A percentile compares a stretch with the other conserved stretches of the same genome.
Evolutionary conservation across 2,113 vertebrate genomes (phyloP).

Genomic region (Alces alces): DNA sequence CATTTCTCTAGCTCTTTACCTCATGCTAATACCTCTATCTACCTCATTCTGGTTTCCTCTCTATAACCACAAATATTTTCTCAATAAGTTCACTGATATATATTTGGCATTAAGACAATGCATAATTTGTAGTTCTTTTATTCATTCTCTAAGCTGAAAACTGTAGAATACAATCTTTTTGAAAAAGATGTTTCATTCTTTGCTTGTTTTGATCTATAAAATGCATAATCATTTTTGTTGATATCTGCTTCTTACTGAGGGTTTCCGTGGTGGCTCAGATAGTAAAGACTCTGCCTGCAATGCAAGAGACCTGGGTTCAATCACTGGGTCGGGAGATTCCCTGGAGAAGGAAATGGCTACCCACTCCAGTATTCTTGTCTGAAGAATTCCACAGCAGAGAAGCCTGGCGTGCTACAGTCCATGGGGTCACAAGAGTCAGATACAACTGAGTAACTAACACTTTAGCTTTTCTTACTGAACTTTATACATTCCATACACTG

Average conservation of each 20-base stretch:
- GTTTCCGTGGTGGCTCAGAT: background rate
- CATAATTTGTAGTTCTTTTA: background rate
- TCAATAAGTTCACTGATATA: background rate
- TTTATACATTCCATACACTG: background rate
- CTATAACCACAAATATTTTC: background rate
- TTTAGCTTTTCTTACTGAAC: background rate
- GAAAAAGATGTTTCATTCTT: background rate
- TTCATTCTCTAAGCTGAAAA: background rate
- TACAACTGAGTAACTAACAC: background rate
- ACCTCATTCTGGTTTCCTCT: background rate
- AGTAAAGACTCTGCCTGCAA: background rate
- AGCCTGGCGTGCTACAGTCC: background rate
- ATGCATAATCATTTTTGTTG: background rate
- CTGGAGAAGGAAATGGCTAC: background rate
- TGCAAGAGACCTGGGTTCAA: background rate
- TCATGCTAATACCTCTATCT: background rate
- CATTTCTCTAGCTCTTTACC: background rate
- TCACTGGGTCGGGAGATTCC: background rate
- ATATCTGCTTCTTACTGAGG: background rate
- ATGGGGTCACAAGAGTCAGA: background rate
- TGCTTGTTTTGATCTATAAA: background rate
- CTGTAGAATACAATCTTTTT: background rate
- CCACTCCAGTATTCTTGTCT: background rate
- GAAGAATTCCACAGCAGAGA: background rate
- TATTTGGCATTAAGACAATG: background rate